Evolutionary conservation across 2,797 vertebrate genomes (phyloP).

Genomic region (Rhincodon typus): DNA sequence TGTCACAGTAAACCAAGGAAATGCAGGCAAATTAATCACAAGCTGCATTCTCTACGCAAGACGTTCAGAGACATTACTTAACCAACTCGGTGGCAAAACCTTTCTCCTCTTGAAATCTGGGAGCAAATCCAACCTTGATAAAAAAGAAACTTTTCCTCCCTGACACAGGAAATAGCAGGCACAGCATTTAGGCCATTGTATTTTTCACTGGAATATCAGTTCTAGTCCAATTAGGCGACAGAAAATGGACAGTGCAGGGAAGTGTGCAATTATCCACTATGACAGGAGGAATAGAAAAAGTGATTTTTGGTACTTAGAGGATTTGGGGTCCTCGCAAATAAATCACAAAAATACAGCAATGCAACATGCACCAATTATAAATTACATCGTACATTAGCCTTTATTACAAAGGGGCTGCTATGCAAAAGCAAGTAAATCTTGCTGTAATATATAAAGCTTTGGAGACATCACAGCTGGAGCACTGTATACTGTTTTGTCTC

Average conservation of each 20-base stretch:
- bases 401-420: too few relatives aligned
- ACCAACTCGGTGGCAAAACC: neutral
- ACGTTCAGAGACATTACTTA: neutral
- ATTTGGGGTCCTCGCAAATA: too few relatives aligned
- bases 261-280: too few relatives aligned
- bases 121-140: neutral
- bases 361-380: too few relatives aligned
- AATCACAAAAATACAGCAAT: too few relatives aligned
- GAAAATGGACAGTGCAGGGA: neutral
- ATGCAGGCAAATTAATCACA: neutral
- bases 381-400: too few relatives aligned
- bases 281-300: too few relatives aligned
- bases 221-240: neutral
- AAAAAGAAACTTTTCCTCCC: neutral
- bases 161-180: neutral
- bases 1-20: neutral
- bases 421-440: too few relatives aligned
- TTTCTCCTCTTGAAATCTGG: neutral
- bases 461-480: too few relatives aligned
- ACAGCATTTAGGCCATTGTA: neutral
- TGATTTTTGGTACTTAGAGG: too few relatives aligned
- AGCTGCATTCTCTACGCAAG: neutral
- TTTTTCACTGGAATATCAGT: neutral
- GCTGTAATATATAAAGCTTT: too few relatives aligned
- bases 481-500: too few relatives aligned